These are phyloP conservation scores for Notothenia coriiceps DNA, from an alignment of 2,113 vertebrate species.

Conservation along the genomic window DNA sequence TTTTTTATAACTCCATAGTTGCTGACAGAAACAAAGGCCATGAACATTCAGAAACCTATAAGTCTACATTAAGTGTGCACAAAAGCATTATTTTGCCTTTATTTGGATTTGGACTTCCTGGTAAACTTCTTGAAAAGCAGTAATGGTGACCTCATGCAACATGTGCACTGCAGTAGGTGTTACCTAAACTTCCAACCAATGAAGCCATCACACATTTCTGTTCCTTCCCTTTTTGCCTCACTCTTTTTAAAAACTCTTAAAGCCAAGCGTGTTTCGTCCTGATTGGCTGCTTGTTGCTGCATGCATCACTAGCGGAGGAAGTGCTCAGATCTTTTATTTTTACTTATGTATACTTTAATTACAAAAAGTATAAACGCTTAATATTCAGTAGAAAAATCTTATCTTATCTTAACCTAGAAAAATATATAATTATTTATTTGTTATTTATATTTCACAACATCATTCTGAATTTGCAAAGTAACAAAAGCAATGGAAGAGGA, in stretches of 20 bases:
- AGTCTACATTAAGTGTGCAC: neutral
- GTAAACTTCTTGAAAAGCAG: constrained; percentile 44
- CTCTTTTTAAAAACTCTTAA: neutral
- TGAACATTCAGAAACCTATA: neutral
- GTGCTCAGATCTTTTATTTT: too few relatives aligned
- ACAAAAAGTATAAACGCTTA: too few relatives aligned
- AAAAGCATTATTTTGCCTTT: constrained; percentile 13
- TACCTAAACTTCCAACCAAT: constrained; percentile 16
- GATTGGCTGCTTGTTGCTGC: neutral
- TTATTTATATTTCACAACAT: too few relatives aligned
- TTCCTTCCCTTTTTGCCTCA: neutral
- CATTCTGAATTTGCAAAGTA: too few relatives aligned
- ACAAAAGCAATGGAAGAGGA: too few relatives aligned
- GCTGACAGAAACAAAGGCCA: neutral
- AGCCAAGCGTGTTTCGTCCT: neutral
- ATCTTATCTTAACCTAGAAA: too few relatives aligned
- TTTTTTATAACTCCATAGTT: neutral
- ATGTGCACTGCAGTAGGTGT: neutral
- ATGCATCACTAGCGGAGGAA: too few relatives aligned
- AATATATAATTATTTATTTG: too few relatives aligned
- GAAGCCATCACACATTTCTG: neutral
- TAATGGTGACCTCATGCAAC: neutral
- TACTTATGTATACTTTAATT: too few relatives aligned
- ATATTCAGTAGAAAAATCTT: too few relatives aligned
- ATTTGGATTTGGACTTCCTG: constrained; percentile 22